Evolutionary conservation across 2,113 vertebrate genomes (phyloP).

Genomic region (Syngnathoides biaculeatus): DNA sequence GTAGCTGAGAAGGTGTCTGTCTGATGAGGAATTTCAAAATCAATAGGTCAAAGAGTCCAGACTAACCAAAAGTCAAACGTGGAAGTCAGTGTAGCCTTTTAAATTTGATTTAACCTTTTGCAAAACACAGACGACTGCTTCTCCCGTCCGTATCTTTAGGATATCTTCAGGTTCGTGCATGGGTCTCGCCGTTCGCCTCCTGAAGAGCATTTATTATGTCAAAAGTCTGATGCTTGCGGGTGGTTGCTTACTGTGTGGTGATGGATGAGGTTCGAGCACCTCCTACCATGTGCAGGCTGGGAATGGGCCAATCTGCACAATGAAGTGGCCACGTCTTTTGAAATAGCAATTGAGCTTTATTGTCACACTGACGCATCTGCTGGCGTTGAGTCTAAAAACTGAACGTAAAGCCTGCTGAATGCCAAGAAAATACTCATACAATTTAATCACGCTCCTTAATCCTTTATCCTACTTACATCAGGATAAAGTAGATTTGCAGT

Average conservation of each 20-base stretch:
- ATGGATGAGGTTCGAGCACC: constrained; percentile 60
- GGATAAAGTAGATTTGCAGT: not conserved
- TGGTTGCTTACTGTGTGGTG: constrained; percentile 16
- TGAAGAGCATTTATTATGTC: constrained; percentile 6
- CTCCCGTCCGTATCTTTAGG: constrained; percentile 22
- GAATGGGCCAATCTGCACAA: constrained; percentile 19
- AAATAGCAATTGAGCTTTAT: constrained; percentile 24
- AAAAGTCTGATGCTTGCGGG: constrained; percentile 25
- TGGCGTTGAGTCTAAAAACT: constrained; percentile 11
- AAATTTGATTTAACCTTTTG: constrained; percentile 16
- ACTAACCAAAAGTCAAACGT: constrained; percentile 16
- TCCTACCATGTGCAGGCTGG: constrained; percentile 49
- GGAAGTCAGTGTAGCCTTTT: constrained; percentile 11
- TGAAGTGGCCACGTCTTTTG: constrained; percentile 11
- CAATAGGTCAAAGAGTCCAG: not conserved
- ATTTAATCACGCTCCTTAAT: not conserved
- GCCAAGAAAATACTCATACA: not conserved
- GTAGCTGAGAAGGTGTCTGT: not conserved
- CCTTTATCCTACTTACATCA: not conserved
- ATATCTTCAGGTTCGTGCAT: constrained; percentile 16
- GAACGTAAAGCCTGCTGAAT: constrained; percentile 14
- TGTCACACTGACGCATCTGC: not conserved
- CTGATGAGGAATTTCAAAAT: not conserved
- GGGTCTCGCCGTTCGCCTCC: constrained; percentile 5
- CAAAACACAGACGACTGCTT: constrained; percentile 9